Evolutionary conservation across 2,888 invertebrate genomes (phyloP).

Genomic region (Empis stercorea): DNA sequence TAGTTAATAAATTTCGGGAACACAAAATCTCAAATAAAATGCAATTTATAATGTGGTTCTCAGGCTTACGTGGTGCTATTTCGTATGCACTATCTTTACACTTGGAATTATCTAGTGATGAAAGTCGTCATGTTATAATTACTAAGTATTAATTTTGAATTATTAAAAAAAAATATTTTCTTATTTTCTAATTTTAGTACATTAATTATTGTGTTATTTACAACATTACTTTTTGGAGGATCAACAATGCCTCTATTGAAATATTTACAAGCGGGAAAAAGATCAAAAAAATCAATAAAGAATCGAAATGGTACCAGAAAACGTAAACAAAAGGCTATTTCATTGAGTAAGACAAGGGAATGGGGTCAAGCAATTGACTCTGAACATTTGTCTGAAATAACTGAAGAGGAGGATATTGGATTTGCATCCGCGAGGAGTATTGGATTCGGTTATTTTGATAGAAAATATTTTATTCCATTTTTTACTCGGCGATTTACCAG

Average conservation of each 20-base stretch:
- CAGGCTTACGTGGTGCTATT: conserved; percentile 90
- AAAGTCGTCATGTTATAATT: conserved; percentile 91
- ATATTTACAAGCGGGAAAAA: conserved; percentile 52
- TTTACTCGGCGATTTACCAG: conserved; percentile 92
- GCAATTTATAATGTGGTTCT: conserved; percentile 99
- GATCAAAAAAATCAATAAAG: conserved; percentile 19
- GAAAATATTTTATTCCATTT: conserved; percentile 90
- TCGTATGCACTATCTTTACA: conserved; percentile 95
- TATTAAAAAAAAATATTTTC: too few relatives aligned
- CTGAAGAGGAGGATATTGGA: conserved; percentile 78
- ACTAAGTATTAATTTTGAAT: conserved; percentile 39
- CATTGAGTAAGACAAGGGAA: conserved; percentile 94
- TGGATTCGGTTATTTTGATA: conserved; percentile 84
- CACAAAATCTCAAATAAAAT: conserved; percentile 96
- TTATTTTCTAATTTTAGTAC: conserved; percentile 49
- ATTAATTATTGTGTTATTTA: conserved; percentile 92
- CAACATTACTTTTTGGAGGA: conserved; percentile 89
- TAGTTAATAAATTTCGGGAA: conserved; percentile 92
- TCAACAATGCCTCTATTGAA: conserved; percentile 96
- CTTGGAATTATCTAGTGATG: conserved; percentile 75
- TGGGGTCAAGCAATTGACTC: conserved; percentile 94
- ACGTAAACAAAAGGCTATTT: conserved; percentile 65
- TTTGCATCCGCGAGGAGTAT: conserved; percentile 64
- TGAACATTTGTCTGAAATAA: conserved; percentile 82
- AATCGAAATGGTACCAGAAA: conserved; percentile 44